Conservation (phyloP, 2,797 vertebrate genomes). For the Mastacembelus armatus region DNA sequence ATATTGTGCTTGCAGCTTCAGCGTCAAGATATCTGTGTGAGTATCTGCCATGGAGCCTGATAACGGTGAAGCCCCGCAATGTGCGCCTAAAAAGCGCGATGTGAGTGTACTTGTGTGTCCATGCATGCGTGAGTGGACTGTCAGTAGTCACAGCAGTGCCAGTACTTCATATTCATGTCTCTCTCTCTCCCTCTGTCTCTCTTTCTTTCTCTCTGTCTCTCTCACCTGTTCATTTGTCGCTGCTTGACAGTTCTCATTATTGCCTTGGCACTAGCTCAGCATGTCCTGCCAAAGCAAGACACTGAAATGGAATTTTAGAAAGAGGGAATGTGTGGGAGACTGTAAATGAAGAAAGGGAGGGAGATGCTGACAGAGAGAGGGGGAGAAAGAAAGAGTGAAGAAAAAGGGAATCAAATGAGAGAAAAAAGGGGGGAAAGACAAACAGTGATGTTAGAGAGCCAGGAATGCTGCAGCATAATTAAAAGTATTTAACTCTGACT, state of each 20-base stretch:
- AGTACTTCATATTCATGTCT: conserved; percentile 75
- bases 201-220: conserved; percentile 65
- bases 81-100: conserved; percentile 9
- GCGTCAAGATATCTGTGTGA: not conserved
- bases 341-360: conserved; percentile 72
- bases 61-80: not conserved
- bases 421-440: conserved; percentile 54
- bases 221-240: conserved; percentile 86
- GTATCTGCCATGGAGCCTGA: not conserved
- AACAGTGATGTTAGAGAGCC: conserved; percentile 26
- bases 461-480: conserved; percentile 67
- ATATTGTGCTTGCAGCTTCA: not conserved
- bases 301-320: conserved; percentile 79
- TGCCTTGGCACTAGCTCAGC: conserved; percentile 84
- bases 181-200: conserved; percentile 55
- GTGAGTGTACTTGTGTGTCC: conserved; percentile 57
- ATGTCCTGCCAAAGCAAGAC: conserved; percentile 83
- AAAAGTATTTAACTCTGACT: conserved; percentile 67
- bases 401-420: conserved; percentile 38
- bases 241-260: conserved; percentile 86
- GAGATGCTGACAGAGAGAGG: conserved; percentile 62
- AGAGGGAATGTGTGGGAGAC: conserved; percentile 69
- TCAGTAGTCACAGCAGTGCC: conserved; percentile 67
- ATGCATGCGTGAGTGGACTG: conserved; percentile 69
- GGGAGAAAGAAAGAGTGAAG: conserved; percentile 38